Percentiles rank a stretch among this genome's conserved stretches.
Evolutionary conservation across 2,888 invertebrate species (phyloP).

Genomic region (Cryptus armator): DNA sequence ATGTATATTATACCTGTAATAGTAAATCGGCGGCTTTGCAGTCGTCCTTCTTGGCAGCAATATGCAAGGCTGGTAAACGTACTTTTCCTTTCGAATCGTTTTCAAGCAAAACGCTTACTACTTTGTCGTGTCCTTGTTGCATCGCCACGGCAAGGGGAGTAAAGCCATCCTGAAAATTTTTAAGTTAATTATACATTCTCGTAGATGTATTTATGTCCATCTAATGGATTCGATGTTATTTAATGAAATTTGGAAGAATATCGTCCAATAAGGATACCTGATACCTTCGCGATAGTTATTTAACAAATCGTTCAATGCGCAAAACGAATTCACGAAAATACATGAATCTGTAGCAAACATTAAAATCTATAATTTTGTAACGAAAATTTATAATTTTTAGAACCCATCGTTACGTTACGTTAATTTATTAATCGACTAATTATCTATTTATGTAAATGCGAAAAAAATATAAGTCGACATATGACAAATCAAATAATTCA

Average conservation of each 20-base stretch:
- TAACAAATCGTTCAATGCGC: too few relatives aligned
- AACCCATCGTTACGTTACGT: too few relatives aligned
- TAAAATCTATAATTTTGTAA: too few relatives aligned
- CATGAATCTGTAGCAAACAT: too few relatives aligned
- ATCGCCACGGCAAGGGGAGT: slow-evolving; percentile 99
- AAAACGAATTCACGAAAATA: too few relatives aligned
- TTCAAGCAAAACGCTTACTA: slow-evolving; percentile 97
- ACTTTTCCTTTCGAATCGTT: slow-evolving; percentile 99
- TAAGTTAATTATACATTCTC: background rate
- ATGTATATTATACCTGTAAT: slow-evolving; percentile 88
- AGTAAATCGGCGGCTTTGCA: slow-evolving; percentile 97
- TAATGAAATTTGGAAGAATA: background rate
- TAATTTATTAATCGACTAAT: too few relatives aligned
- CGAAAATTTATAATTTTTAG: too few relatives aligned
- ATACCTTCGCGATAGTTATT: too few relatives aligned
- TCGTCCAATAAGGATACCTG: background rate
- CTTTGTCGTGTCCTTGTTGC: slow-evolving; percentile 99
- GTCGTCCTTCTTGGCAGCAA: slow-evolving; percentile 99
- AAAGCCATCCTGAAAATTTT: slow-evolving; percentile 93
- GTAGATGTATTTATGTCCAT: too few relatives aligned
- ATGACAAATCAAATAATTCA: background rate
- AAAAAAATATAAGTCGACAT: slow-evolving; percentile 7
- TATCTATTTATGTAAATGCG: slow-evolving; percentile 16
- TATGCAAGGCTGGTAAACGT: slow-evolving; percentile 97
- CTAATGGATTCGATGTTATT: too few relatives aligned